A percentile compares a stretch with the other conserved stretches of the same genome.
phyloP scores from a whole-genome alignment of 2,888 invertebrate species.

The Ormyrus nitidulus region DNA sequence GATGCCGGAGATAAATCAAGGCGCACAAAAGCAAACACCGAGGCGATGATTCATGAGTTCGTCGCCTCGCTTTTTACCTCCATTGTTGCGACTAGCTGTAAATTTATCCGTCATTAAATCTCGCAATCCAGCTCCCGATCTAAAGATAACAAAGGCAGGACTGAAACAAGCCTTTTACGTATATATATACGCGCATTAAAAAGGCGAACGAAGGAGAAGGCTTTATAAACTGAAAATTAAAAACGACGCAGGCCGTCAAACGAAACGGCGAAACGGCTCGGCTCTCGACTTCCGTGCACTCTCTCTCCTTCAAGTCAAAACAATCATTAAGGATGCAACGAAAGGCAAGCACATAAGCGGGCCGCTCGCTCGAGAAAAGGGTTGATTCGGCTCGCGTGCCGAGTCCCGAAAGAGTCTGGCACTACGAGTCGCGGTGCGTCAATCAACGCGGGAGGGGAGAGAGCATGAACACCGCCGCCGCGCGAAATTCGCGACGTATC shows the following conservation, averaged over 20 bases:
- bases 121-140: conserved; percentile 48
- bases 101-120: conserved; percentile 61
- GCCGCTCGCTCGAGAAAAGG: conserved; percentile 43
- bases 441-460: conserved; percentile 67
- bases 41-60: conserved; percentile 57
- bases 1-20: no score
- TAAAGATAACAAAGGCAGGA: neutral
- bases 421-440: conserved; percentile 70
- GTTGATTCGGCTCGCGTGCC: conserved; percentile 72
- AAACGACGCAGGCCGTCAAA: no score
- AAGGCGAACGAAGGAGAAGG: no score
- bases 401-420: conserved; percentile 65
- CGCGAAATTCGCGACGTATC: neutral
- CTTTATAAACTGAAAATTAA: no score
- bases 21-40: neutral
- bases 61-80: conserved; percentile 28
- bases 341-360: neutral
- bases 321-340: conserved; percentile 36
- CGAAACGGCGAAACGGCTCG: no score
- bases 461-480: conserved; percentile 35
- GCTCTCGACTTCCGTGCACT: neutral
- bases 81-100: conserved; percentile 26
- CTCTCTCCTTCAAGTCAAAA: conserved; percentile 18
- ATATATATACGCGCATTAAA: no score
- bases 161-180: neutral